Conservation (phyloP, 2,113 vertebrate species). For the Colinus virginianus region DNA sequence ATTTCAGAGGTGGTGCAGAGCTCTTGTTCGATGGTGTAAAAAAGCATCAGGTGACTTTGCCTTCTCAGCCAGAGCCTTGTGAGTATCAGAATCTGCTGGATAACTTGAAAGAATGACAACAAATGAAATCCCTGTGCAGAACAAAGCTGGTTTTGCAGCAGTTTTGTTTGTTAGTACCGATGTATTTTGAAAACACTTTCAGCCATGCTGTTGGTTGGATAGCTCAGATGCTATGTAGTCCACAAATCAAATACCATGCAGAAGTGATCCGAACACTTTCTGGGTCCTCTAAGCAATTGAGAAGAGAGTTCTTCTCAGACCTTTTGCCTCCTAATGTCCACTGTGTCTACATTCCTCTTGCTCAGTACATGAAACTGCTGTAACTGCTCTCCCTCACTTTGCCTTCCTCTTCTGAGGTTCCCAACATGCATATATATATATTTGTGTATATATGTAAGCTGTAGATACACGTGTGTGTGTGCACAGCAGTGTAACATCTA, state of each 20-base stretch:
- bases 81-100: slow-evolving; percentile 80
- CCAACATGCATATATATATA: rapidly evolving
- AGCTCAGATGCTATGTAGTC: background rate
- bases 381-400: background rate
- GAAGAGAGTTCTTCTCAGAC: background rate
- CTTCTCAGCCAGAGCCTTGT: slow-evolving; percentile 90
- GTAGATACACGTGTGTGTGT: rapidly evolving
- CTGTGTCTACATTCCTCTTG: background rate
- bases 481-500: background rate
- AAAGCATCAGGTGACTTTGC: slow-evolving; percentile 91
- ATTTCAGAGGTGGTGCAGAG: slow-evolving; percentile 93
- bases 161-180: background rate
- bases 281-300: background rate
- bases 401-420: background rate
- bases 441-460: rapidly evolving
- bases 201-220: background rate
- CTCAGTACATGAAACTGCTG: background rate
- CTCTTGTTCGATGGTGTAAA: slow-evolving; percentile 93
- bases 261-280: background rate
- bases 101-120: slow-evolving; percentile 11
- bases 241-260: background rate
- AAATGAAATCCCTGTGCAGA: background rate
- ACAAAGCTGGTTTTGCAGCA: slow-evolving; percentile 15
- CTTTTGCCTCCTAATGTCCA: background rate
- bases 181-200: slow-evolving; percentile 10